A percentile compares a stretch with the other conserved stretches of the same genome.
phyloP scores from a whole-genome alignment of 2,797 vertebrate genomes.

The Argya squamiceps region DNA sequence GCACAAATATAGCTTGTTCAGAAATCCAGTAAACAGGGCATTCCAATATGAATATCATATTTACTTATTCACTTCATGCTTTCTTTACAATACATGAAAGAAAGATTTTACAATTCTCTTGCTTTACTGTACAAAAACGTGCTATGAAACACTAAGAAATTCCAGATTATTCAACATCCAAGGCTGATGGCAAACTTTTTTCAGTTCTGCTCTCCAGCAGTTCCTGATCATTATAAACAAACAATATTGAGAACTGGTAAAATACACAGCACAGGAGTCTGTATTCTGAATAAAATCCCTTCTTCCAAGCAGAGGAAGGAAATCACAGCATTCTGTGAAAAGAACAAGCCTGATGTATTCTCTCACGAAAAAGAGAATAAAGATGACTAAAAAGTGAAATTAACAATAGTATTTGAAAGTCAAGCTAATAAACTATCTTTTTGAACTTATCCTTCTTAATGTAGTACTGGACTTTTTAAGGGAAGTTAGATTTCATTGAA shows the following conservation, averaged over 20 bases:
- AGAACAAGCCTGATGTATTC: neutral
- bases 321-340: neutral
- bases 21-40: neutral
- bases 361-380: neutral
- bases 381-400: neutral
- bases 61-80: neutral
- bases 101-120: neutral
- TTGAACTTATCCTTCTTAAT: neutral
- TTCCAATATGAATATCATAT: neutral
- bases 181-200: neutral
- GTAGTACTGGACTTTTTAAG: neutral
- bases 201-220: neutral
- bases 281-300: neutral
- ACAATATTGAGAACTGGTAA: neutral
- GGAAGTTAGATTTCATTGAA: neutral
- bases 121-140: neutral
- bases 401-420: neutral
- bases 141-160: neutral
- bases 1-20: neutral
- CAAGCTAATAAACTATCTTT: neutral
- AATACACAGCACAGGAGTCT: neutral
- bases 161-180: neutral
- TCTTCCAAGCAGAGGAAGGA: neutral
- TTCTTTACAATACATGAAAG: neutral
- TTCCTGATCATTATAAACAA: neutral